phyloP scores from a whole-genome alignment of 2,888 invertebrate genomes.

The Linnaemya vulpina region DNA sequence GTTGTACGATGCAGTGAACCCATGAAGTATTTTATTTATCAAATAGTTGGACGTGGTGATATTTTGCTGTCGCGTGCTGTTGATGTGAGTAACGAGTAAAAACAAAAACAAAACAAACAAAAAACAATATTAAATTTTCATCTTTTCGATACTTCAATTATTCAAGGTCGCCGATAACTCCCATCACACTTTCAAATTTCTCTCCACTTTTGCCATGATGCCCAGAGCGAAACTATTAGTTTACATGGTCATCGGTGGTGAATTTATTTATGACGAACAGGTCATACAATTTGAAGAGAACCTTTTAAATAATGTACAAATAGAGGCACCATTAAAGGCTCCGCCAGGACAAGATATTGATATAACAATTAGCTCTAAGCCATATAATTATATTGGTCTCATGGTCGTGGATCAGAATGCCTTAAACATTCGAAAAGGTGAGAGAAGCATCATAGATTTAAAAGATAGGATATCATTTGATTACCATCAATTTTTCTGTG shows the following conservation, averaged over 20 bases:
- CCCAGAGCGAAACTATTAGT: constrained; percentile 93
- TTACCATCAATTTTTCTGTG: neutral
- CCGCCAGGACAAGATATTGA: constrained; percentile 92
- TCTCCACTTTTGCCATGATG: constrained; percentile 91
- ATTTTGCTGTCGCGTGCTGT: constrained; percentile 90
- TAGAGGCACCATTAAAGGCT: constrained; percentile 87
- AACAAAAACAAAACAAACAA: too few relatives aligned
- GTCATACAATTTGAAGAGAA: constrained; percentile 91
- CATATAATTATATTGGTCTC: constrained; percentile 94
- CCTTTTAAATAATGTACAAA: constrained; percentile 91
- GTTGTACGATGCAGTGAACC: constrained; percentile 90
- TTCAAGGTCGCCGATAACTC: constrained; percentile 79
- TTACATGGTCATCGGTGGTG: constrained; percentile 90
- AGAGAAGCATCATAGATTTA: neutral
- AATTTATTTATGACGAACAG: constrained; percentile 93
- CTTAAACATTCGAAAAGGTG: constrained; percentile 87
- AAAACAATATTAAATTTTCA: neutral
- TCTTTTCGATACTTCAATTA: neutral
- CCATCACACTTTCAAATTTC: constrained; percentile 84
- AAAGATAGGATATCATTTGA: too few relatives aligned
- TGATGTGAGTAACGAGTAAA: constrained; percentile 83
- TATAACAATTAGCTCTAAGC: constrained; percentile 90
- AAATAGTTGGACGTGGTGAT: constrained; percentile 93
- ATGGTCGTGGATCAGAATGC: constrained; percentile 94
- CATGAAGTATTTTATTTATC: constrained; percentile 90